phyloP scores from a whole-genome alignment of 2,113 vertebrate species.

The Tilapia sparmanii region DNA sequence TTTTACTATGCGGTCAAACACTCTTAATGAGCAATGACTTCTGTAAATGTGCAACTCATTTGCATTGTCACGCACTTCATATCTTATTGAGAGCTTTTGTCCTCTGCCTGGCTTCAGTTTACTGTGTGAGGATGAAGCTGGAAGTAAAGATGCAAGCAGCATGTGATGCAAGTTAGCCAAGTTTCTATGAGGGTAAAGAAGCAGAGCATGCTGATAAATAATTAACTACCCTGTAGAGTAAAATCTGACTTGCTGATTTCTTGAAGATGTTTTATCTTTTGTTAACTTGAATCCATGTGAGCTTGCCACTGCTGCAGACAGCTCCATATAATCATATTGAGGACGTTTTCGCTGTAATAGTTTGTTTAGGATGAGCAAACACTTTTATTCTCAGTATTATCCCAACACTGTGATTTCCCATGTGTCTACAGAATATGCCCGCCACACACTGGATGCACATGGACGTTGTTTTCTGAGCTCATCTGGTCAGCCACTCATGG shows the following conservation, averaged over 20 bases:
- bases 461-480: not conserved
- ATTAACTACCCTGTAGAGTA: not conserved
- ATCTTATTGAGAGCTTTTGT: not conserved
- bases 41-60: slow-evolving; percentile 13
- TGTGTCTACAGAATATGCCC: not conserved
- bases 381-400: not conserved
- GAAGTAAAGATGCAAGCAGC: not conserved
- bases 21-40: not conserved
- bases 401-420: not conserved
- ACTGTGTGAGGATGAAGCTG: not conserved
- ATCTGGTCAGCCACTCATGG: not conserved
- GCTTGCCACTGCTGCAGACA: not conserved
- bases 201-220: not conserved
- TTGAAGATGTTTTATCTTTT: not conserved
- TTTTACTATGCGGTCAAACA: not conserved
- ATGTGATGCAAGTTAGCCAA: not conserved
- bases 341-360: not conserved
- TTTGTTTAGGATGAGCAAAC: not conserved
- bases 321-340: not conserved
- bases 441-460: not conserved
- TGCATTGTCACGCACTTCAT: not conserved
- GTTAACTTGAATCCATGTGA: not conserved
- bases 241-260: not conserved
- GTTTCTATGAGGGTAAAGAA: not conserved
- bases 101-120: not conserved